Conservation (phyloP, 2,888 invertebrate genomes). For the Chamaedrilus cognettii region DNA sequence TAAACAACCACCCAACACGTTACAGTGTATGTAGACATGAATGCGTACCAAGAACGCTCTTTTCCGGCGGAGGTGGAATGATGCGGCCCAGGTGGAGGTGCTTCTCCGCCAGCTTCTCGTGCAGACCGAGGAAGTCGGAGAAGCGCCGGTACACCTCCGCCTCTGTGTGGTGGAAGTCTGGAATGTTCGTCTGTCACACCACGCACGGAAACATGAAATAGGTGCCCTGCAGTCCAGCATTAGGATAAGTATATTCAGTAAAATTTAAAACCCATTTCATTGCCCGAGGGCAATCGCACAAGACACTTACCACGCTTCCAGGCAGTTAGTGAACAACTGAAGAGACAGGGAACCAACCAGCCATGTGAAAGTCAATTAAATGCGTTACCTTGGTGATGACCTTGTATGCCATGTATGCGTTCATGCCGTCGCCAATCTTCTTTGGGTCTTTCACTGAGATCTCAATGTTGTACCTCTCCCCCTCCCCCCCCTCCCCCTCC, state of each 20-base stretch:
- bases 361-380: background rate
- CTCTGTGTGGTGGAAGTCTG: conserved; percentile 51
- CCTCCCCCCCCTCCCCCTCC: too few species aligned
- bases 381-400: conserved; percentile 26
- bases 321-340: too few species aligned
- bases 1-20: too few species aligned
- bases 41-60: conserved; percentile 94
- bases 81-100: conserved; percentile 88
- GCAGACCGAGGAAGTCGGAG: conserved; percentile 96
- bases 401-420: conserved; percentile 84
- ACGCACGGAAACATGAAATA: too few species aligned
- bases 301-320: too few species aligned
- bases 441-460: conserved; percentile 88
- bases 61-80: conserved; percentile 97
- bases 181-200: conserved; percentile 51
- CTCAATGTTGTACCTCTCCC: conserved; percentile 64
- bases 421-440: conserved; percentile 98
- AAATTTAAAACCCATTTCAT: too few species aligned
- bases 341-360: too few species aligned
- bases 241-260: too few species aligned
- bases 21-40: conserved; percentile 16
- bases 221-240: too few species aligned
- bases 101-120: conserved; percentile 90
- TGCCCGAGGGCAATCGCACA: too few species aligned
- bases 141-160: conserved; percentile 70